phyloP scores from a whole-genome alignment of 2,113 vertebrate species.

The Trematomus loennbergii region DNA sequence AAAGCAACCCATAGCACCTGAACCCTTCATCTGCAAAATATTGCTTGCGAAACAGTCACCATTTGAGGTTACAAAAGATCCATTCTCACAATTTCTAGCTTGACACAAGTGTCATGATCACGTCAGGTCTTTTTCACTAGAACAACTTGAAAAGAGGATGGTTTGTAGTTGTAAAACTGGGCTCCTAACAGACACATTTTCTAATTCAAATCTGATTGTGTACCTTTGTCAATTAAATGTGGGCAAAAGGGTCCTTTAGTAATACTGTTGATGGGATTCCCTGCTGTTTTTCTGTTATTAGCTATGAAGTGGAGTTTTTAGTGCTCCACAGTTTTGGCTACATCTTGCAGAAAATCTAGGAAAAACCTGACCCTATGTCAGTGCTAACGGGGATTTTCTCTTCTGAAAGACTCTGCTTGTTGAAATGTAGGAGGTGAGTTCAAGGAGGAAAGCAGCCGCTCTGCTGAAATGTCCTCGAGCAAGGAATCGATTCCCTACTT shows the following conservation, averaged over 20 bases:
- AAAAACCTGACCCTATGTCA: conserved; percentile 9
- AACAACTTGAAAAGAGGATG: neutral
- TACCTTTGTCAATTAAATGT: neutral
- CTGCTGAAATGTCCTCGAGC: conserved; percentile 29
- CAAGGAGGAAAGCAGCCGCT: neutral
- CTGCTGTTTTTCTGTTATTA: conserved; percentile 19
- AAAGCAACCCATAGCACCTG: too few species aligned
- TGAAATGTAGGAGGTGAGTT: conserved; percentile 20
- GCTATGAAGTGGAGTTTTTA: conserved; percentile 32
- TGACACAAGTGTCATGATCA: neutral
- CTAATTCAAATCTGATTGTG: neutral
- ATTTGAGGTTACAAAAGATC: neutral
- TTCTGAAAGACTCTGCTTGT: conserved; percentile 17
- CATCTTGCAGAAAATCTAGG: neutral
- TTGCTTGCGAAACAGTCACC: too few species aligned
- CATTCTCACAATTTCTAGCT: neutral
- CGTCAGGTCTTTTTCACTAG: neutral
- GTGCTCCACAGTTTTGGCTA: conserved; percentile 40
- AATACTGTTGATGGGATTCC: conserved; percentile 6
- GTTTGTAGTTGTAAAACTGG: too few species aligned
- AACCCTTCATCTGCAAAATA: too few species aligned
- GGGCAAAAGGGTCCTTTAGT: neutral
- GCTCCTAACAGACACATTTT: too few species aligned
- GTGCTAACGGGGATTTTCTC: conserved; percentile 27
- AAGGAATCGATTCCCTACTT: neutral